phyloP scores from a whole-genome alignment of 2,888 invertebrate genomes.

The Gastracanthus pulcherrimus region DNA sequence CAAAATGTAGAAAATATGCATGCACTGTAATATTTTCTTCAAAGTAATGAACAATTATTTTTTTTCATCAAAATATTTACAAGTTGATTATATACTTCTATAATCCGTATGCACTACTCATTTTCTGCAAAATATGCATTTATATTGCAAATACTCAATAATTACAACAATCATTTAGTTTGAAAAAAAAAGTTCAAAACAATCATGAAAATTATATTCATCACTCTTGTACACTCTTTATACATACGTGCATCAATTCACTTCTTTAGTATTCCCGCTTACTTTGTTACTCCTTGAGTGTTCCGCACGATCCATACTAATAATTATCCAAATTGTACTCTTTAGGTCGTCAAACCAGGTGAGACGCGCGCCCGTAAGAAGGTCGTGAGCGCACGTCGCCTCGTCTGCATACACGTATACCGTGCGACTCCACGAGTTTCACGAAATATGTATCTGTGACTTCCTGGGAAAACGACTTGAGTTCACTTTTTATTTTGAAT shows the following conservation, averaged over 20 bases:
- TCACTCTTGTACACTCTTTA: background rate
- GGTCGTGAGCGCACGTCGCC: background rate
- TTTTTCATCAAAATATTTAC: too few relatives aligned
- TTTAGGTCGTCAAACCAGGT: conserved; percentile 9
- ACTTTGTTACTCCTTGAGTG: background rate
- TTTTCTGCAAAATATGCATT: too few relatives aligned
- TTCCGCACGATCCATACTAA: background rate
- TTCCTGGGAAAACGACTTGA: too few relatives aligned
- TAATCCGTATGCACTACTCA: too few relatives aligned
- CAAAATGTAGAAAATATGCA: too few relatives aligned
- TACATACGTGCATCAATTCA: background rate
- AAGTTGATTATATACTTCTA: too few relatives aligned
- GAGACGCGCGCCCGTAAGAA: background rate
- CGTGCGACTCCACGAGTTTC: too few relatives aligned
- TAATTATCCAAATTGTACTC: conserved; percentile 16
- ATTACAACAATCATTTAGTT: background rate
- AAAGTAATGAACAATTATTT: too few relatives aligned
- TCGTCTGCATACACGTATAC: background rate
- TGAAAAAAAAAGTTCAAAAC: background rate
- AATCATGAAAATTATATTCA: background rate
- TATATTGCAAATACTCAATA: background rate
- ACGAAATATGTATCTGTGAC: too few relatives aligned
- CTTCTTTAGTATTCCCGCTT: background rate
- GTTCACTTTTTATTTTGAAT: too few relatives aligned
- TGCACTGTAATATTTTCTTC: too few relatives aligned